Percentiles rank a stretch among this genome's conserved stretches.
These are phyloP conservation scores for Spea bombifrons DNA, from an alignment of 2,113 vertebrate genomes.

Conservation along the genomic window DNA sequence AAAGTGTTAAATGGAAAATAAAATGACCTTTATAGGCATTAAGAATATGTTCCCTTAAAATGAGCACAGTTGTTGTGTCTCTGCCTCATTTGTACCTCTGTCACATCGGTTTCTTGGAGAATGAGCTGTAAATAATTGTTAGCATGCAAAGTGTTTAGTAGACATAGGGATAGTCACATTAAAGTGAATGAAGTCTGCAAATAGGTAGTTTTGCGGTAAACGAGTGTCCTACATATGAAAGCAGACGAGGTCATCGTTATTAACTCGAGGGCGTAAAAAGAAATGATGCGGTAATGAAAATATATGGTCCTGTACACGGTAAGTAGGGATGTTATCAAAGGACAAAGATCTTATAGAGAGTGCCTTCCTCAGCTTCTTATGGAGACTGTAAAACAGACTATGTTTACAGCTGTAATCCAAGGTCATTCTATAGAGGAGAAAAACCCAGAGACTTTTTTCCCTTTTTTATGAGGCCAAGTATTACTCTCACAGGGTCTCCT, in stretches of 20 bases:
- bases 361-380: constrained; percentile 12
- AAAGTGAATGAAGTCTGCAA: constrained; percentile 45
- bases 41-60: constrained; percentile 1
- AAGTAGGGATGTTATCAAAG: constrained; percentile 40
- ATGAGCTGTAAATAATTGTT: constrained; percentile 42
- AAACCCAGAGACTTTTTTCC: too few relatives aligned
- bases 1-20: not conserved
- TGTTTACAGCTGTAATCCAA: constrained; percentile 24
- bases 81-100: constrained; percentile 29
- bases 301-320: constrained; percentile 44
- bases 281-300: constrained; percentile 47
- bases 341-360: constrained; percentile 37
- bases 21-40: not conserved
- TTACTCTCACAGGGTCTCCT: too few relatives aligned
- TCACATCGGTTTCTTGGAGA: constrained; percentile 30
- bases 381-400: constrained; percentile 26
- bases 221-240: constrained; percentile 37
- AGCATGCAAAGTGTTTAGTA: constrained; percentile 45
- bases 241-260: constrained; percentile 42
- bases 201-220: constrained; percentile 41
- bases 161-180: constrained; percentile 40
- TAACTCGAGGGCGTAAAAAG: constrained; percentile 36
- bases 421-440: not conserved
- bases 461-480: too few relatives aligned
- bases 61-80: constrained; percentile 10